Percentiles rank a stretch among this genome's conserved stretches.
Evolutionary conservation across 2,113 vertebrate genomes (phyloP).

Genomic region (Thamnaconus septentrionalis): DNA sequence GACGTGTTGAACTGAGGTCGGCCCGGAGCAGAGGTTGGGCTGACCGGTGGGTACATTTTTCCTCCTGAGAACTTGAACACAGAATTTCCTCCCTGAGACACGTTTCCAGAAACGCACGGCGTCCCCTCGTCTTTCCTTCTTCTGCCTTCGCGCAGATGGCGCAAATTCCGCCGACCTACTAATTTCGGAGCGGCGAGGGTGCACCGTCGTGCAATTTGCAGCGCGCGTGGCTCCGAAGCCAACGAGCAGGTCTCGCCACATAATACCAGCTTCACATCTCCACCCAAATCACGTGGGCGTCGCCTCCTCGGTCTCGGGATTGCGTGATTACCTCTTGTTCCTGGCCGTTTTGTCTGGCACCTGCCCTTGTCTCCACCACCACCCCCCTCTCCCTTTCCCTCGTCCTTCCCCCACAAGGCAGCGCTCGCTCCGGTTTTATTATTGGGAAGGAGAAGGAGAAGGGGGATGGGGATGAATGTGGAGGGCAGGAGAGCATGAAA

Average conservation of each 20-base stretch:
- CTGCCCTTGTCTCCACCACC: conserved; percentile 20
- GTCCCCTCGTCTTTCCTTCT: too few species aligned
- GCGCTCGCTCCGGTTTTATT: conserved; percentile 14
- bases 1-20: conserved; percentile 1
- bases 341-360: conserved; percentile 35
- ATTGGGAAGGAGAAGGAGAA: conserved; percentile 4
- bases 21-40: conserved; percentile 17
- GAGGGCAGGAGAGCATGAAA: conserved; percentile 41
- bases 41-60: conserved; percentile 4
- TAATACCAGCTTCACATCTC: background rate
- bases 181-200: conserved; percentile 51
- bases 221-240: conserved; percentile 50
- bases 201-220: conserved; percentile 60
- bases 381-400: conserved; percentile 2
- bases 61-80: conserved; percentile 3
- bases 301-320: conserved; percentile 13
- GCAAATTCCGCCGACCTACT: background rate
- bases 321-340: conserved; percentile 35
- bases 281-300: background rate
- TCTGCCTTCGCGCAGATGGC: too few species aligned
- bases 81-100: too few species aligned
- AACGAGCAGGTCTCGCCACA: conserved; percentile 34
- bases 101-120: too few species aligned
- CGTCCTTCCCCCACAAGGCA: conserved; percentile 2
- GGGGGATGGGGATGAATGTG: conserved; percentile 31